Evolutionary conservation across 2,113 vertebrate species (phyloP).

Genomic region (Xenus cinereus): DNA sequence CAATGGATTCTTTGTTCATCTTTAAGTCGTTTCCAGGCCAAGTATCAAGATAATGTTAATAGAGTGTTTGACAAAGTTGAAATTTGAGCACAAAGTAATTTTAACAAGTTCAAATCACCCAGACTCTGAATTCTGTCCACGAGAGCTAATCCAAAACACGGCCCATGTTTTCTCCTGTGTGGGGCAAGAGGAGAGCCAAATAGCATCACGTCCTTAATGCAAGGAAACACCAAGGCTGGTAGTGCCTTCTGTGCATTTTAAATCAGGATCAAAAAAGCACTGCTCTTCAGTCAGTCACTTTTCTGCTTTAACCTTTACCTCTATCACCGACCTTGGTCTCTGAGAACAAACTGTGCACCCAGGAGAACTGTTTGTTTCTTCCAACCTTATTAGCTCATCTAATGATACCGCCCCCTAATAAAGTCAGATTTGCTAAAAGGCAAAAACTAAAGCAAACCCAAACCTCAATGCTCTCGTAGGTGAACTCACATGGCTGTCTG

Average conservation of each 20-base stretch:
- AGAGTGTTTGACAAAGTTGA: not conserved
- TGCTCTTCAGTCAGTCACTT: not conserved
- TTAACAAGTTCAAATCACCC: not conserved
- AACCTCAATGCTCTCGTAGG: not conserved
- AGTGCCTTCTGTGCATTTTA: not conserved
- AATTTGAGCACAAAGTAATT: not conserved
- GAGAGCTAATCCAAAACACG: not conserved
- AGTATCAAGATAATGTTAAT: not conserved
- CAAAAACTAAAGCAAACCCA: not conserved
- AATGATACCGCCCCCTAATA: not conserved
- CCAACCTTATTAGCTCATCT: not conserved
- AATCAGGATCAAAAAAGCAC: not conserved
- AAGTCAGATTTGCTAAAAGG: not conserved
- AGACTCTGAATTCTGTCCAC: not conserved
- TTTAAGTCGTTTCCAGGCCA: not conserved
- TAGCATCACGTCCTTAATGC: not conserved
- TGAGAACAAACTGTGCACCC: not conserved
- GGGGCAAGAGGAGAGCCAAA: not conserved
- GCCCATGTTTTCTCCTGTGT: not conserved
- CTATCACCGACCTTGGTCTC: not conserved
- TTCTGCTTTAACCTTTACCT: not conserved
- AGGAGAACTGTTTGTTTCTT: not conserved
- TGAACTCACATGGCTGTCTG: not conserved
- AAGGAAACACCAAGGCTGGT: not conserved
- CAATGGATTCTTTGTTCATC: not conserved